A percentile compares a stretch with the other conserved stretches of the same genome.
Evolutionary conservation across 2,113 vertebrate species (phyloP).

Genomic region (Saccopteryx leptura): DNA sequence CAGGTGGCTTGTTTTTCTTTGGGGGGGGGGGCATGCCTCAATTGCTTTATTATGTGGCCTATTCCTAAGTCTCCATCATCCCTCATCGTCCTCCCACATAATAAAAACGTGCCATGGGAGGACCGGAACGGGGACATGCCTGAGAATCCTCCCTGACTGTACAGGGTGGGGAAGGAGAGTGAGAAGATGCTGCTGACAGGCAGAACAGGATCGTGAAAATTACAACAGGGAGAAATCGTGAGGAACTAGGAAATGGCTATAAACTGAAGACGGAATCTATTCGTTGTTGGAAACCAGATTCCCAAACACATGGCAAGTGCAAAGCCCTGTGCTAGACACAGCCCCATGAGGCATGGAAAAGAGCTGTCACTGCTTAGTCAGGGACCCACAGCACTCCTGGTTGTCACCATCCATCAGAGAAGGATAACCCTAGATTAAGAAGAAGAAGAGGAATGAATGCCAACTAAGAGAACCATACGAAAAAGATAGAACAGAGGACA

Average conservation of each 20-base stretch:
- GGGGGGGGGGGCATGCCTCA: not conserved
- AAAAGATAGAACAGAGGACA: not conserved
- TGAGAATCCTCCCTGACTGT: not conserved
- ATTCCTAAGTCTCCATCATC: not conserved
- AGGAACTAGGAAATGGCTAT: not conserved
- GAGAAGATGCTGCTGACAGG: not conserved
- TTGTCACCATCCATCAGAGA: not conserved
- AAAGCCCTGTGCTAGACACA: not conserved
- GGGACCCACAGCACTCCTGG: not conserved
- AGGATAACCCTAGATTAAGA: not conserved
- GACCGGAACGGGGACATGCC: not conserved
- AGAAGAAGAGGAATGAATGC: not conserved
- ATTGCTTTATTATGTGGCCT: not conserved
- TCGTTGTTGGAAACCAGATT: not conserved
- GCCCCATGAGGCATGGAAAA: rapidly evolving
- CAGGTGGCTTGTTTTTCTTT: not conserved
- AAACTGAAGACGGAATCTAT: not conserved
- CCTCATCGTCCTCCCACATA: not conserved
- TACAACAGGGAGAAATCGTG: not conserved
- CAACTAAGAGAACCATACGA: not conserved
- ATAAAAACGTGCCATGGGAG: not conserved
- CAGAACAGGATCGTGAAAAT: not conserved
- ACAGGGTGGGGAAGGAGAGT: not conserved
- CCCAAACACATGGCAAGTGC: not conserved
- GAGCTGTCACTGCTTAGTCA: not conserved